A percentile compares a stretch with the other conserved stretches of the same genome.
Evolutionary conservation across 2,113 vertebrate species (phyloP).

Genomic region (Lophius piscatorius): DNA sequence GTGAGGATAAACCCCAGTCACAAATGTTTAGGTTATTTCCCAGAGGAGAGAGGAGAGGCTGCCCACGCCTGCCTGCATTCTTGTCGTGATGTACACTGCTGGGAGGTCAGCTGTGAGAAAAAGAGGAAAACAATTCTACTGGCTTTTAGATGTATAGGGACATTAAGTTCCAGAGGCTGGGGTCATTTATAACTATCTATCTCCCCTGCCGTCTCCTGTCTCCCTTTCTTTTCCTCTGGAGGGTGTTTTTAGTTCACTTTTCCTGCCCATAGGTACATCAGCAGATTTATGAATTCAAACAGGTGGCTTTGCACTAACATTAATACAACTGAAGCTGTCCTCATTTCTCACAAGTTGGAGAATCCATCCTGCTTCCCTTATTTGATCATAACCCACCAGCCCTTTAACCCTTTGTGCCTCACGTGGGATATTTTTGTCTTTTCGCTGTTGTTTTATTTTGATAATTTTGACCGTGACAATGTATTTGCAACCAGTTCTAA

Average conservation of each 20-base stretch:
- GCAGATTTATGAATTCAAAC: conserved; percentile 36
- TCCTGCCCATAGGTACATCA: conserved; percentile 2
- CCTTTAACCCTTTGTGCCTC: too few species aligned
- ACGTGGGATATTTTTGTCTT: too few species aligned
- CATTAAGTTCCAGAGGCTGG: conserved; percentile 44
- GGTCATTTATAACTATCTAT: conserved; percentile 53
- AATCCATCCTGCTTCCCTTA: too few species aligned
- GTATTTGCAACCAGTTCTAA: too few species aligned
- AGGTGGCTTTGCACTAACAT: conserved; percentile 24
- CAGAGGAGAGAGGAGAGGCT: background rate
- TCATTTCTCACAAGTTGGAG: too few species aligned
- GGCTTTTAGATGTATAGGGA: conserved; percentile 42
- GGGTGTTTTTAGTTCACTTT: conserved; percentile 34
- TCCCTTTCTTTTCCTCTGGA: conserved; percentile 30
- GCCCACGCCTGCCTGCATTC: background rate
- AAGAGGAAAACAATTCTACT: conserved; percentile 30
- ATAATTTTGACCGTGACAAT: too few species aligned
- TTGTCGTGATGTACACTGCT: conserved; percentile 19
- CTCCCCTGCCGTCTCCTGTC: conserved; percentile 15
- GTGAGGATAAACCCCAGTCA: conserved; percentile 22
- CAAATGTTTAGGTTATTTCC: conserved; percentile 43
- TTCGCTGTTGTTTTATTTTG: too few species aligned
- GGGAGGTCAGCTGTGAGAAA: conserved; percentile 14
- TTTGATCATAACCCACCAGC: too few species aligned
- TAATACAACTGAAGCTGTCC: too few species aligned